Conservation (phyloP, 1,140 invertebrate species). For the Bombus waltoni region DNA sequence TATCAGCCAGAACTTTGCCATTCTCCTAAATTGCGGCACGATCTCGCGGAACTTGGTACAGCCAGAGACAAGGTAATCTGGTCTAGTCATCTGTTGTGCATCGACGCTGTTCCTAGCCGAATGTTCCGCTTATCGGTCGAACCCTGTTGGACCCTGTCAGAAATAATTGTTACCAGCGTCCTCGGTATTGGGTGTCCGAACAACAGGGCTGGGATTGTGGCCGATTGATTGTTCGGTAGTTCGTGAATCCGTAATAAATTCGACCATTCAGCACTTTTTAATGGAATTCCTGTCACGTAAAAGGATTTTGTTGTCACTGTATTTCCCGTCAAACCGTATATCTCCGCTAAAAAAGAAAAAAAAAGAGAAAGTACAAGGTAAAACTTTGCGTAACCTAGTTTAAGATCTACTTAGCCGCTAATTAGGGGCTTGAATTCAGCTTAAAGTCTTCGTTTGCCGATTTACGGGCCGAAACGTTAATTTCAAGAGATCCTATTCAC, state of each 20-base stretch:
- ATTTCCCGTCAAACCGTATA: not conserved
- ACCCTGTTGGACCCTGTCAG: not conserved
- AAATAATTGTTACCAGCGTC: conserved; percentile 2
- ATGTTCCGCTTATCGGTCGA: not conserved
- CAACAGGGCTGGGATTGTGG: not conserved
- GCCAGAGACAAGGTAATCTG: not conserved
- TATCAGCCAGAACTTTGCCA: conserved; percentile 17
- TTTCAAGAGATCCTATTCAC: not conserved
- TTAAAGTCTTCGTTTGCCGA: not conserved
- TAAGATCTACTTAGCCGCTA: not conserved
- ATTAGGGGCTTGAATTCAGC: conserved; percentile 1
- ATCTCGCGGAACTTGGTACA: not conserved
- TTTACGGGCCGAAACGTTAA: not conserved
- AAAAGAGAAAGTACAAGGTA: not conserved
- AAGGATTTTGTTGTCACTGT: not conserved
- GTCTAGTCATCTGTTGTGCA: not conserved
- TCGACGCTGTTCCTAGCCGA: not conserved
- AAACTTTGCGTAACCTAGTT: conserved; percentile 13
- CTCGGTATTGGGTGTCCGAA: not conserved
- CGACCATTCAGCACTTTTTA: not conserved
- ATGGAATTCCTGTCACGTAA: not conserved
- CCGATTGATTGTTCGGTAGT: not conserved
- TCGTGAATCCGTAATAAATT: not conserved
- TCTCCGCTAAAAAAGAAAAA: not conserved
- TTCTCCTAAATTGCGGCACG: conserved; percentile 13